Base-by-base conservation (phyloP, 1,140 invertebrate genomes). In the Macrostomum lignano region DNA sequence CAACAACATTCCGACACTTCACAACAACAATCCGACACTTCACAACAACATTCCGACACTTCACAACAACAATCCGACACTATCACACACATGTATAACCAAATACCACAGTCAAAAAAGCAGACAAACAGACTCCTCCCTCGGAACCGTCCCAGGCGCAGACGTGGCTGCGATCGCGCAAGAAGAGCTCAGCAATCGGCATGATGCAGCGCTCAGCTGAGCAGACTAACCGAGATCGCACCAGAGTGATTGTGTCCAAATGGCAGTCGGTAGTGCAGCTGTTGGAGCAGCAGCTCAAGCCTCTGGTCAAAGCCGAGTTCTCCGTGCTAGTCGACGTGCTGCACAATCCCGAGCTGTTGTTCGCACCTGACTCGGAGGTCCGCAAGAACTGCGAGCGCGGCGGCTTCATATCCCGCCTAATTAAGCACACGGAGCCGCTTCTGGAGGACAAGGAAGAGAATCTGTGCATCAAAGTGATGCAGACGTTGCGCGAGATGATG, bases 381-480 rank as follows among this genome's bases (percentile, higher is more conserved):
- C 58, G 72, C 15, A 70, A 71, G 43, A 66, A 71, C 46, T 84
- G 75, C 54, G 74, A 79, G 55, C 74, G 70, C 56, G 76, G 78
- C 28, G 77, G 76, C 20, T 79, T 86, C 44, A 81, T 84, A 39
- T 67, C 69, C 37, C 72, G 70, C 71, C 62, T 96, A 15, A 94
- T 96, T 36, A 75, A 78, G 43, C 86, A 94, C 46, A 91, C 84
- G 1, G 81, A 93, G 56, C 76, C 78, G 44, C 58, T 98, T 29
- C 58, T 94, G 34, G 82, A 93, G 61, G 81, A 93, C 52, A 93
- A 84, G 49, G 82, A 94, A 58, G 86, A 93, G 48, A 82, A 84
- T 51, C 60, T 96, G 15, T 96, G 88, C 47, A 76, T 91, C 0
- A 82, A 91, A 61, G 76, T 96, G 1, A 58, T 98, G 25, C 67